Percentiles rank a stretch among this genome's conserved stretches.
Evolutionary conservation across 1,140 invertebrate genomes (phyloP).

Genomic region (Campoletis sonorensis): DNA sequence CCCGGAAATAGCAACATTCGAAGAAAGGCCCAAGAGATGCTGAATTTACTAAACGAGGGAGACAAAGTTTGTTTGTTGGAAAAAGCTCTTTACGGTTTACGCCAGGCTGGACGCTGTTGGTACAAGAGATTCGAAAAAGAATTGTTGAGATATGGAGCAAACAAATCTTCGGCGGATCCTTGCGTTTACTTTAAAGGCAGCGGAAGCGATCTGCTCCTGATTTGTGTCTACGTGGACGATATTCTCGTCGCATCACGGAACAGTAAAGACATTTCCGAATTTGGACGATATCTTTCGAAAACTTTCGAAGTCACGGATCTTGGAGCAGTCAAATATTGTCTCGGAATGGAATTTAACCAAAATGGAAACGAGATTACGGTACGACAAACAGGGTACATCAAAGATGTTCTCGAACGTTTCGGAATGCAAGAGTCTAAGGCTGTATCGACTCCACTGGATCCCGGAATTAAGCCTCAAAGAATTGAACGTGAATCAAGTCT

Average conservation of each 20-base stretch:
- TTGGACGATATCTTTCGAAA: not conserved
- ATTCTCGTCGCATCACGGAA: not conserved
- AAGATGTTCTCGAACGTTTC: constrained; percentile 13
- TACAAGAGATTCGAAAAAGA: constrained; percentile 26
- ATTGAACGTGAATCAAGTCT: too few species aligned
- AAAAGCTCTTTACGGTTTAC: too few species aligned
- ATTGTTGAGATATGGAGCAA: not conserved
- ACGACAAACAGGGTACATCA: not conserved
- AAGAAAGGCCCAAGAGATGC: not conserved
- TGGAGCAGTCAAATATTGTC: not conserved
- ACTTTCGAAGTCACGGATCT: not conserved
- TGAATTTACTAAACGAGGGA: too few species aligned
- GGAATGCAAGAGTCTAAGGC: not conserved
- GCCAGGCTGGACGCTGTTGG: too few species aligned
- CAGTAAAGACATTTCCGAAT: not conserved
- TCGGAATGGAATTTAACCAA: not conserved
- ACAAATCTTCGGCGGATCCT: constrained; percentile 38
- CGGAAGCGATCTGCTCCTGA: not conserved
- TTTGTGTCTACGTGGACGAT: not conserved
- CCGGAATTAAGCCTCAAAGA: too few species aligned
- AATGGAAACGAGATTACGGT: not conserved
- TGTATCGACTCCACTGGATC: not conserved
- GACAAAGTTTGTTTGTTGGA: too few species aligned
- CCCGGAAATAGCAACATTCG: not conserved
- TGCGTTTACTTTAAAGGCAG: constrained; percentile 54